A percentile compares a stretch with the other conserved stretches of the same genome.
Evolutionary conservation across 92 coral and sea anemone genomes (phyloP).

Genomic region (Actinernus sp.): DNA sequence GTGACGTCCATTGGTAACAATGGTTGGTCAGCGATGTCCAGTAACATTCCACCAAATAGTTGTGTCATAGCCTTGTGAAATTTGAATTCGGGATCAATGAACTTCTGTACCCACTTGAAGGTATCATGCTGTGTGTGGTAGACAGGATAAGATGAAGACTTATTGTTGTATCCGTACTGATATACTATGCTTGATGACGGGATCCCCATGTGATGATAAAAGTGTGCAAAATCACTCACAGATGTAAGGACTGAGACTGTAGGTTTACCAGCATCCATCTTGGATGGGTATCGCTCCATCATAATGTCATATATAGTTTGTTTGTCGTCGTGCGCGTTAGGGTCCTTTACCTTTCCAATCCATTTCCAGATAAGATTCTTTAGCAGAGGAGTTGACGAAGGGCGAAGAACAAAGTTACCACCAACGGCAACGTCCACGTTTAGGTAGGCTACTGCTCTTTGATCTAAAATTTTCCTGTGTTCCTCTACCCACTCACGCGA

Average conservation of each 20-base stretch:
- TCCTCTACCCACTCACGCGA: slow-evolving; percentile 87
- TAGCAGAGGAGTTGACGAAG: slow-evolving; percentile 73
- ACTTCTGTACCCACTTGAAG: slow-evolving; percentile 69
- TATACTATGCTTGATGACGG: slow-evolving; percentile 83
- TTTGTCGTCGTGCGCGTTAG: slow-evolving; percentile 28
- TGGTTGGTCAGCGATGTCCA: slow-evolving; percentile 50
- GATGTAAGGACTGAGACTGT: slow-evolving; percentile 44
- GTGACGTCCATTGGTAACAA: slow-evolving; percentile 71
- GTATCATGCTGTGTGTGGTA: slow-evolving; percentile 78
- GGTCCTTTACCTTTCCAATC: slow-evolving; percentile 67
- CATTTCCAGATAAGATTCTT: slow-evolving; percentile 49
- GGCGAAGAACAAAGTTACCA: slow-evolving; percentile 70
- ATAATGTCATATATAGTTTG: slow-evolving; percentile 78
- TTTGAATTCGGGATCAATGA: slow-evolving; percentile 78
- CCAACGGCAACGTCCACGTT: slow-evolving; percentile 81
- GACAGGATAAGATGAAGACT: slow-evolving; percentile 53
- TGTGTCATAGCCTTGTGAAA: slow-evolving; percentile 71
- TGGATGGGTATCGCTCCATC: slow-evolving; percentile 63
- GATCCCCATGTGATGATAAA: slow-evolving; percentile 72
- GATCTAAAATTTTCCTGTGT: slow-evolving; percentile 60
- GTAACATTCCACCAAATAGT: slow-evolving; percentile 51
- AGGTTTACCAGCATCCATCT: slow-evolving; percentile 37
- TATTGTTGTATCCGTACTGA: background rate
- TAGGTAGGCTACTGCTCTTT: slow-evolving; percentile 82
- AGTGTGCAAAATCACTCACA: slow-evolving; percentile 77